Evolutionary conservation across 2,888 invertebrate species (phyloP).

Genomic region (Noctua pronuba): DNA sequence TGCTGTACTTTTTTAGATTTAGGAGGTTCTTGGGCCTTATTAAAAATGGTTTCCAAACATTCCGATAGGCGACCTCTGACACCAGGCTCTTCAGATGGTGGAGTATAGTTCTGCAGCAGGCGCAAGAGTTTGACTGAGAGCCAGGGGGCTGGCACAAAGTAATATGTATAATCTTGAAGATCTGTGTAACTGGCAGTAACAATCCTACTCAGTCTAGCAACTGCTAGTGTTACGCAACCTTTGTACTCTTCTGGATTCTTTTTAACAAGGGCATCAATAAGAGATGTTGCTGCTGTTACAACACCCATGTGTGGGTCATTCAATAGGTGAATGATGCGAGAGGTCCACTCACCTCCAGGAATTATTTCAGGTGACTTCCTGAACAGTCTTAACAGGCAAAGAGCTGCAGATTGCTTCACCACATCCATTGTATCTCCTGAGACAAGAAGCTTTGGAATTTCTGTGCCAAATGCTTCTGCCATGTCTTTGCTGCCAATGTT

Average conservation of each 20-base stretch:
- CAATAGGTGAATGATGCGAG: slow-evolving; percentile 98
- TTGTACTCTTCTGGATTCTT: slow-evolving; percentile 99
- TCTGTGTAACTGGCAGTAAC: slow-evolving; percentile 99
- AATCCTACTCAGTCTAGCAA: slow-evolving; percentile 98
- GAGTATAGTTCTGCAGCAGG: slow-evolving; percentile 99
- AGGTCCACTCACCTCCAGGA: slow-evolving; percentile 99
- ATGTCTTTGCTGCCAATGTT: slow-evolving; percentile 99
- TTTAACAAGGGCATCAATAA: slow-evolving; percentile 99
- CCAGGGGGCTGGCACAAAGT: slow-evolving; percentile 99
- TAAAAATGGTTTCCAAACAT: slow-evolving; percentile 99
- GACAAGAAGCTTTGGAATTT: slow-evolving; percentile 99
- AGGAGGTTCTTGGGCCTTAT: slow-evolving; percentile 99
- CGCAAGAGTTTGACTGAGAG: slow-evolving; percentile 99
- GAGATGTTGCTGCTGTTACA: slow-evolving; percentile 99
- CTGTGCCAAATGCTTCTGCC: slow-evolving; percentile 99
- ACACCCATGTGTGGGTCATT: slow-evolving; percentile 99
- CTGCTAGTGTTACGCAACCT: slow-evolving; percentile 99
- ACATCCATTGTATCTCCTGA: slow-evolving; percentile 99
- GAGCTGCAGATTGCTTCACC: slow-evolving; percentile 99
- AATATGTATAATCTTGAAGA: slow-evolving; percentile 99
- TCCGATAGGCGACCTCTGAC: slow-evolving; percentile 98
- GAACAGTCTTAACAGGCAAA: slow-evolving; percentile 98
- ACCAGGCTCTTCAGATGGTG: slow-evolving; percentile 98
- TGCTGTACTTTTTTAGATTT: slow-evolving; percentile 99
- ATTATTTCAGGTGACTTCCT: slow-evolving; percentile 99